Conservation (phyloP, 2,888 invertebrate species). For the Asteroscopus sphinx region DNA sequence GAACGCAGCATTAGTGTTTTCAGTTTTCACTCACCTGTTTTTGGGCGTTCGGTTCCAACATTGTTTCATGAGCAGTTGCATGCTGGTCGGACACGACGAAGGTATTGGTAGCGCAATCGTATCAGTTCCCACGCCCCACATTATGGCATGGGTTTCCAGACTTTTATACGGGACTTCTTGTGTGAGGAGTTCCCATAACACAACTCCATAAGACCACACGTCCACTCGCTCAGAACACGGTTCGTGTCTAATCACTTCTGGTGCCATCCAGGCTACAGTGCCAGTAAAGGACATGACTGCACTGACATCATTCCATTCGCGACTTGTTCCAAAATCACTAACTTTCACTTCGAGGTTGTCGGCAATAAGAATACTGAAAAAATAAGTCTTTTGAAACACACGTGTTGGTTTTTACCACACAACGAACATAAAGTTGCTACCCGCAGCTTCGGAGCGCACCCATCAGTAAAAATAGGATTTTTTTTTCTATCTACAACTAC, state of each 20-base stretch:
- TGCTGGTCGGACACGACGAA: slow-evolving; percentile 95
- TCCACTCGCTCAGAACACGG: slow-evolving; percentile 99
- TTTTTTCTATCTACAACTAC: too few species aligned
- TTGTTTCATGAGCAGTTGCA: slow-evolving; percentile 96
- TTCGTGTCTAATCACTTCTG: slow-evolving; percentile 98
- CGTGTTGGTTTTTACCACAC: too few species aligned
- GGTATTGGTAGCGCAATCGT: slow-evolving; percentile 98
- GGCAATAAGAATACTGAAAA: slow-evolving; percentile 94
- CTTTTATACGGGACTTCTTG: slow-evolving; percentile 90
- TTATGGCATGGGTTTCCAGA: slow-evolving; percentile 98
- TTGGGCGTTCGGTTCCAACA: slow-evolving; percentile 98
- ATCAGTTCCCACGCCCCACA: slow-evolving; percentile 99
- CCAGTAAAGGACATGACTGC: slow-evolving; percentile 99
- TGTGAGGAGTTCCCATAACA: slow-evolving; percentile 99
- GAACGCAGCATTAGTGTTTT: neutral
- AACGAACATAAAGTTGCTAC: too few species aligned
- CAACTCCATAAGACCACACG: slow-evolving; percentile 99
- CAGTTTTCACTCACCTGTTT: slow-evolving; percentile 87
- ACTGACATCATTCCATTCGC: slow-evolving; percentile 98
- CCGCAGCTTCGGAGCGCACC: too few species aligned
- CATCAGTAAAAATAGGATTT: too few species aligned
- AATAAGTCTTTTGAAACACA: neutral
- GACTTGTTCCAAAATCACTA: slow-evolving; percentile 99
- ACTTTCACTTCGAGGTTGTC: slow-evolving; percentile 96
- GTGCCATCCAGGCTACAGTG: slow-evolving; percentile 99